Percentiles rank a stretch among this genome's conserved stretches.
phyloP scores from a whole-genome alignment of 2,113 vertebrate species.

The Sceloporus undulatus region DNA sequence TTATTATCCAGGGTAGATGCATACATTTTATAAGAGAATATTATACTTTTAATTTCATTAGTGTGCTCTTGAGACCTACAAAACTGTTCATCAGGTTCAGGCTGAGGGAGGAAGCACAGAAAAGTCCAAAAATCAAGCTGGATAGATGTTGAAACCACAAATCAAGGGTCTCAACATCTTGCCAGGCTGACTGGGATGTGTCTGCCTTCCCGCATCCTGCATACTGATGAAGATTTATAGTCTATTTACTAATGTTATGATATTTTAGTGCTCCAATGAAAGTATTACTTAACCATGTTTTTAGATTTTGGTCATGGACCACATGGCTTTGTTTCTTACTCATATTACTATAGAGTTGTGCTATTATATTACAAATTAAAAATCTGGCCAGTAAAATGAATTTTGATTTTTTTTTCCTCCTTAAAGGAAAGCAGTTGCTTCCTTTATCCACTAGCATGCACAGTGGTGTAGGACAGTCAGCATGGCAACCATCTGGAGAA shows the following conservation, averaged over 20 bases:
- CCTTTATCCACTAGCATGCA: slow-evolving; percentile 93
- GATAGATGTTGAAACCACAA: no score
- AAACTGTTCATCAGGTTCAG: no score
- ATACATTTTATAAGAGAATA: neutral
- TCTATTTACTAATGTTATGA: no score
- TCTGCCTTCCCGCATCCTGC: no score
- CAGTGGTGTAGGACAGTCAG: slow-evolving; percentile 86
- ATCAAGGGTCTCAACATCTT: no score
- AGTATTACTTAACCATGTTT: neutral
- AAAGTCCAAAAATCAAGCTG: no score
- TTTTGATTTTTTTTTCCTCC: slow-evolving; percentile 53
- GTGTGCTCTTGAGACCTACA: no score
- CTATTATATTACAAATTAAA: neutral
- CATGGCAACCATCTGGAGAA: slow-evolving; percentile 88
- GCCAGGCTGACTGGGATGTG: no score
- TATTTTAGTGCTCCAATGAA: no score
- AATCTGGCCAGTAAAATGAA: slow-evolving; percentile 24
- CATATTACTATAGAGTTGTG: neutral
- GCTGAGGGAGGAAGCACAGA: no score
- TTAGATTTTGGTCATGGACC: neutral
- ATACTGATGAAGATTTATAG: no score
- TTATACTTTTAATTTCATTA: no score
- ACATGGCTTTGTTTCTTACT: neutral
- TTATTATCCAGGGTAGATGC: neutral
- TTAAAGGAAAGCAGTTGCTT: slow-evolving; percentile 93